Base-by-base conservation (phyloP, 2,113 vertebrate species). In the Rhodinocichla rosea region DNA sequence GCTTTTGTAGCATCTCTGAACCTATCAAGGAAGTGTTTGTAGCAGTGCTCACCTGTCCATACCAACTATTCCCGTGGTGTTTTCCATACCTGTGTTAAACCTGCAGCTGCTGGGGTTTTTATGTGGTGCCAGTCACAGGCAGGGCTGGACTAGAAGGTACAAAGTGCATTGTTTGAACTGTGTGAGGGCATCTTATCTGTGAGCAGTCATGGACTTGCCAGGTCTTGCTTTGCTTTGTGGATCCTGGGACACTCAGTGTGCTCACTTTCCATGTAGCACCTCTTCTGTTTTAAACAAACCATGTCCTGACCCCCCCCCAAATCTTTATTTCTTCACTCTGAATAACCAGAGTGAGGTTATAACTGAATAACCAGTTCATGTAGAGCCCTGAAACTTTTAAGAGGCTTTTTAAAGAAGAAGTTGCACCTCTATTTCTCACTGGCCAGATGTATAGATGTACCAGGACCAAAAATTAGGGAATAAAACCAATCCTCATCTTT, bases 111-210 rank as follows among this genome's bases (percentile, higher is more conserved):
- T 8, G 11, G 44, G 20, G 10, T 45, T 57, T 45, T 12, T 47
- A 1, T 50, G 77, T 42, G 32, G 6, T 45, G 18, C 18, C 19
- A 68, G 9, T 59, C 1, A 0, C 10, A 33, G 32, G 57, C 59
- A 15, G 6, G 53, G 52, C 33, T 63, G 32, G 28, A 56, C 11
- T 0, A 26, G 63, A 44, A 76, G 81, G 11, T 64, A 9, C 23
- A 5, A 47, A 80, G 40, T 68, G 53, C 49, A 17, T 30, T 68
- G 20, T 68, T 76, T 33, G 44, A 37, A 3, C 40, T 4, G 0
- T 37, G 30, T n/a, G 45, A 81, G 39, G 9, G 5, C 17, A 6
- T 55, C 55, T 70, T 19, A 39, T 49, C 55, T 71, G 7, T 7
- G 15, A 59, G 33, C 13, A 12, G 16, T 50, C 45, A 13, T 32